Conservation (phyloP, 2,113 vertebrate genomes). For the Uria lomvia region DNA sequence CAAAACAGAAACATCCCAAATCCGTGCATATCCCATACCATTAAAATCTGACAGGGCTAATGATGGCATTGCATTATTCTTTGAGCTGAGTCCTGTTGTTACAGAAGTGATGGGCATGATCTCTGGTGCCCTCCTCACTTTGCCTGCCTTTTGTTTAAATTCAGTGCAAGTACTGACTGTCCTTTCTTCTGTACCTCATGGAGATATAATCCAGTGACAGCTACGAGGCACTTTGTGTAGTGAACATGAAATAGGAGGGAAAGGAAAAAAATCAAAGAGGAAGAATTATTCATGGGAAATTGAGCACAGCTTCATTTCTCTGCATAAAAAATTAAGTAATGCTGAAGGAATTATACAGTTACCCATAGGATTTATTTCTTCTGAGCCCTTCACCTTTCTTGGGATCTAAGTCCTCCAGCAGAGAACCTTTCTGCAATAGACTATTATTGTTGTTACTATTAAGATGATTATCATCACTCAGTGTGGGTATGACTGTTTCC, state of each 20-base stretch:
- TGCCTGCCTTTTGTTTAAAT: conserved; percentile 41
- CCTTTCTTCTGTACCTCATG: conserved; percentile 20
- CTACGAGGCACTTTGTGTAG: neutral
- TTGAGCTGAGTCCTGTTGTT: neutral
- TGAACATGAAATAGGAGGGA: conserved; percentile 33
- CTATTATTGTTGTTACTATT: neutral
- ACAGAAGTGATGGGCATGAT: neutral
- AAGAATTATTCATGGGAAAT: conserved; percentile 58
- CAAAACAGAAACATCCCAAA: neutral
- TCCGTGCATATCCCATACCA: neutral
- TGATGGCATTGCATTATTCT: neutral
- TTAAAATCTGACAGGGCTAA: neutral
- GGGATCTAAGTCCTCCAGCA: neutral
- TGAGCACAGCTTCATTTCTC: conserved; percentile 52
- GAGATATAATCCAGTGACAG: conserved; percentile 7
- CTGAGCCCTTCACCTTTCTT: neutral
- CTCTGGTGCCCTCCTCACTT: neutral
- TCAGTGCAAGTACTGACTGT: neutral
- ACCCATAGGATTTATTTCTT: conserved; percentile 29
- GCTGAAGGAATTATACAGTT: conserved; percentile 5
- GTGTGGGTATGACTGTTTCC: neutral
- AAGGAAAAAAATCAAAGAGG: conserved; percentile 25
- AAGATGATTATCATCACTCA: neutral
- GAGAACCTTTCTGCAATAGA: neutral
- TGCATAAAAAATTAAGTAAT: conserved; percentile 30